Percentiles rank a stretch among this genome's conserved stretches.
Evolutionary conservation across 2,888 invertebrate species (phyloP).

Genomic region (Ennomos fuscantarius): DNA sequence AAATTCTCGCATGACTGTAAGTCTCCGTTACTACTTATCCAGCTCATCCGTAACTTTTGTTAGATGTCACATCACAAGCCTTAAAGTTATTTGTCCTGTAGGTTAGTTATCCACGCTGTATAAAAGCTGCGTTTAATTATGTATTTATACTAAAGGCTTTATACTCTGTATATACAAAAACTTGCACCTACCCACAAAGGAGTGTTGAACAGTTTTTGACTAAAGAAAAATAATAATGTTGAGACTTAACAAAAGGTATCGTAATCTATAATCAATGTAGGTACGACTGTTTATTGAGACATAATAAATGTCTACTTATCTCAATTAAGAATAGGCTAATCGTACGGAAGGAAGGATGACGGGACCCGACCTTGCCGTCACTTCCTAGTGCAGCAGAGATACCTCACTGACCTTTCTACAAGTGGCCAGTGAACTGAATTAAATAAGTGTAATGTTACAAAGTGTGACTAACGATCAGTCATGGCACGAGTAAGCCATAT

Average conservation of each 20-base stretch:
- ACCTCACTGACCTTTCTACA: slow-evolving; percentile 49
- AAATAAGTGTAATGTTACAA: slow-evolving; percentile 29
- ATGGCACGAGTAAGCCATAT: slow-evolving; percentile 1
- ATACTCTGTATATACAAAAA: too few relatives aligned
- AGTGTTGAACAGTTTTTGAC: too few relatives aligned
- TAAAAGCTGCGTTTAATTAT: too few relatives aligned
- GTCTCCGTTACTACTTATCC: too few relatives aligned
- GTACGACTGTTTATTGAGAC: slow-evolving; percentile 14
- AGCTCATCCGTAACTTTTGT: too few relatives aligned
- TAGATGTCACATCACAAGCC: too few relatives aligned
- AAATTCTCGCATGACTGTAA: too few relatives aligned
- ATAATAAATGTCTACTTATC: background rate
- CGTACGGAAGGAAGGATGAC: slow-evolving; percentile 73
- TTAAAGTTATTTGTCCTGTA: too few relatives aligned
- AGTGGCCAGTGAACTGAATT: slow-evolving; percentile 49
- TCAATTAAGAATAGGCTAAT: slow-evolving; percentile 44
- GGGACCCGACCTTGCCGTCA: slow-evolving; percentile 58
- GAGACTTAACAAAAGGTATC: background rate
- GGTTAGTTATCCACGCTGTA: too few relatives aligned
- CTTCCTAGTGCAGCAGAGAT: slow-evolving; percentile 69
- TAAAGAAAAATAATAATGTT: too few relatives aligned
- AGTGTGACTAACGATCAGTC: slow-evolving; percentile 14
- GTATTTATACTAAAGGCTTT: too few relatives aligned
- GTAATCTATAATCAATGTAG: slow-evolving; percentile 11
- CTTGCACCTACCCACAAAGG: too few relatives aligned